These are phyloP conservation scores for Molossus molossus DNA, from an alignment of 2,797 vertebrate species.

Conservation along the genomic window DNA sequence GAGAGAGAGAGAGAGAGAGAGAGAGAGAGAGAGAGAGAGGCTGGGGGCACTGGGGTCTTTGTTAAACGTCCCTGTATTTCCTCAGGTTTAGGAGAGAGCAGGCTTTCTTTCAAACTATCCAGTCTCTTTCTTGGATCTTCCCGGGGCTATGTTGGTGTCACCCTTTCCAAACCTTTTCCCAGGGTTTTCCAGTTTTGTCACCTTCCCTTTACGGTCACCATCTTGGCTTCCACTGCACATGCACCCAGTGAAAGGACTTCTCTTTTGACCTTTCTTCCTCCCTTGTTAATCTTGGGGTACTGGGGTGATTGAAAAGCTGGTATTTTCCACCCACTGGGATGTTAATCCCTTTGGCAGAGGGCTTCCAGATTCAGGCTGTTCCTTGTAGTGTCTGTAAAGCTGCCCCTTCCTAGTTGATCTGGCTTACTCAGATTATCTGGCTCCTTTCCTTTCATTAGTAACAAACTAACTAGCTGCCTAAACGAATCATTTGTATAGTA, in stretches of 20 bases:
- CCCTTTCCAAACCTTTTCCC: neutral
- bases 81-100: neutral
- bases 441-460: neutral
- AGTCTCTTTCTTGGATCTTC: neutral
- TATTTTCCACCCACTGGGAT: neutral
- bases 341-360: neutral
- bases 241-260: neutral
- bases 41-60: neutral
- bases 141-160: neutral
- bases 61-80: neutral
- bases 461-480: neutral
- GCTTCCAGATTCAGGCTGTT: neutral
- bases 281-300: neutral
- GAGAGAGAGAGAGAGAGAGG: neutral
- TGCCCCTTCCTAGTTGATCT: neutral
- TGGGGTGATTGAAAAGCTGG: neutral
- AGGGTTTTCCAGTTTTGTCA: neutral
- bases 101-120: neutral
- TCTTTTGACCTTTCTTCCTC: neutral
- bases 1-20: too few relatives aligned
- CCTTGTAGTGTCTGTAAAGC: neutral
- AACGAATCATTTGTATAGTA: neutral
- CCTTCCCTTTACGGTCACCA: neutral
- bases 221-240: neutral
- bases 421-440: neutral